phyloP scores from a whole-genome alignment of 2,888 invertebrate species.

The Himalopsyche kuldschensis region DNA sequence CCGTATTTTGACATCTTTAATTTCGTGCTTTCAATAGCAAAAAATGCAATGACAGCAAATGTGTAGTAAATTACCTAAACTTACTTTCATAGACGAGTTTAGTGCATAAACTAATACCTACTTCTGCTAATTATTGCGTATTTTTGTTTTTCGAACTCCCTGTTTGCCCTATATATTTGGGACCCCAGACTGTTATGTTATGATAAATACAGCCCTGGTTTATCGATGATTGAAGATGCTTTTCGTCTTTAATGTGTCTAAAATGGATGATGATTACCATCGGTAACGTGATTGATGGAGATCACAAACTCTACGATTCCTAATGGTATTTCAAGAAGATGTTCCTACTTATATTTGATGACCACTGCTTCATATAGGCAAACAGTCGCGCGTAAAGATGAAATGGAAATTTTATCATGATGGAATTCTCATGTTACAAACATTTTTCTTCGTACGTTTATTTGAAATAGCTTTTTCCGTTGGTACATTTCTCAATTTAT shows the following conservation, averaged over 20 bases:
- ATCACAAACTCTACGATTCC: background rate
- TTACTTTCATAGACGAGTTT: too few relatives aligned
- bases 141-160: too few relatives aligned
- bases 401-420: conserved; percentile 3
- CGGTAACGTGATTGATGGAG: background rate
- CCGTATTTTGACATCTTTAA: too few relatives aligned
- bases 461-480: background rate
- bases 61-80: too few relatives aligned
- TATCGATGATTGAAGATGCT: background rate
- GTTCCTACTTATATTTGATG: background rate
- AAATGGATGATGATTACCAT: background rate
- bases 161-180: too few relatives aligned
- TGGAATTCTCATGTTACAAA: conserved; percentile 7
- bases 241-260: background rate
- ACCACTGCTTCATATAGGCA: background rate
- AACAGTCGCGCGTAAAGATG: background rate
- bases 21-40: too few relatives aligned
- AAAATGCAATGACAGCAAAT: too few relatives aligned
- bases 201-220: too few relatives aligned
- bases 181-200: too few relatives aligned
- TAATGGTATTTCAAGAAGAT: background rate
- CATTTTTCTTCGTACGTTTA: background rate
- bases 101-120: too few relatives aligned
- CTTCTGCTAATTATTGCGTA: too few relatives aligned
- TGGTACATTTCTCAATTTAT: background rate